Conservation (phyloP, 2,888 invertebrate species). For the Lumbricus terrestris region DNA sequence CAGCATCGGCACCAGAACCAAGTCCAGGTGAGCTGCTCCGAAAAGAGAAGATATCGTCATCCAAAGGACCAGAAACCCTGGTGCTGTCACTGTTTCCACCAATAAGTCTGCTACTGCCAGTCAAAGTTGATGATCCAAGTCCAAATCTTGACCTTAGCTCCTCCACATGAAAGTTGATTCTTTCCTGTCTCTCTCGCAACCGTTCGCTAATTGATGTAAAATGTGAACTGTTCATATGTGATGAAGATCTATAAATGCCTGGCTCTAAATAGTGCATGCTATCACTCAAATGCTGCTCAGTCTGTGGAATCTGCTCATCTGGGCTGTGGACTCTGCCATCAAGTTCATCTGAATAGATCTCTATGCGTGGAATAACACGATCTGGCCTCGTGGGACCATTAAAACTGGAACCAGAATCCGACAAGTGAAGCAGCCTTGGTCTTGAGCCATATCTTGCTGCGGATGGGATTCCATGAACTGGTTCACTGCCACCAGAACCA, state of each 20-base stretch:
- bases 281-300: constrained; percentile 29
- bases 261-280: constrained; percentile 16
- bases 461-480: background rate
- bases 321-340: constrained; percentile 11
- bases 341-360: constrained; percentile 23
- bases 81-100: background rate
- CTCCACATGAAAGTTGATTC: constrained; percentile 28
- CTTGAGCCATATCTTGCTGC: background rate
- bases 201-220: constrained; percentile 18
- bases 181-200: constrained; percentile 27
- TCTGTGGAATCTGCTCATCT: constrained; percentile 26
- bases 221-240: background rate
- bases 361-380: background rate
- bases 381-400: background rate
- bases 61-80: background rate
- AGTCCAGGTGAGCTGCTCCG: background rate
- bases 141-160: constrained; percentile 24
- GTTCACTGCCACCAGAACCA: background rate
- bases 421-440: background rate
- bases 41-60: background rate
- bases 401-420: background rate
- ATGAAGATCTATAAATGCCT: background rate
- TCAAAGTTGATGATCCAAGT: background rate
- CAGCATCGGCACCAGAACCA: constrained; percentile 14
- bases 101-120: background rate